Conservation (phyloP, 1,140 invertebrate genomes). For the Notospermus geniculatus region DNA sequence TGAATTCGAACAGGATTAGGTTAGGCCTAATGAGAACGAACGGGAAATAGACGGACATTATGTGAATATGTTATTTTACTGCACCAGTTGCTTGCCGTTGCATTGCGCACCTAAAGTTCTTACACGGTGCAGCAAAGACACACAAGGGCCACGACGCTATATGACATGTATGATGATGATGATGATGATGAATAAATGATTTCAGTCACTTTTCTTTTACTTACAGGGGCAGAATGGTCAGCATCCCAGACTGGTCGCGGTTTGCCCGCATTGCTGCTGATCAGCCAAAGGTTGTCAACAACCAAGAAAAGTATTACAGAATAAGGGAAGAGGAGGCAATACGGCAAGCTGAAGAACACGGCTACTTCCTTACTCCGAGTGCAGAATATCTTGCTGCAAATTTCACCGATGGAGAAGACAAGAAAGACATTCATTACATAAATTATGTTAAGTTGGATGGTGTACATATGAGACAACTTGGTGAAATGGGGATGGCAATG, state of each 20-base stretch:
- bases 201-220: too few species aligned
- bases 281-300: slow-evolving; percentile 23
- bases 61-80: too few species aligned
- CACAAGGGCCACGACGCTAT: too few species aligned
- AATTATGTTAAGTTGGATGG: slow-evolving; percentile 32
- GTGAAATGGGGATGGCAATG: slow-evolving; percentile 39
- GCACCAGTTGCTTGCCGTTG: too few species aligned
- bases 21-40: too few species aligned
- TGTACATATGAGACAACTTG: slow-evolving; percentile 41
- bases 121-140: too few species aligned
- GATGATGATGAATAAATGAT: too few species aligned
- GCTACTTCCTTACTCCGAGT: slow-evolving; percentile 41
- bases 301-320: slow-evolving; percentile 37
- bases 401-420: slow-evolving; percentile 16
- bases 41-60: too few species aligned
- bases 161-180: too few species aligned
- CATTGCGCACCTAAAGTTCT: too few species aligned
- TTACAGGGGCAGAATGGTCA: slow-evolving; percentile 37
- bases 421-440: slow-evolving; percentile 15
- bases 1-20: too few species aligned
- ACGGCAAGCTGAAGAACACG: slow-evolving; percentile 37
- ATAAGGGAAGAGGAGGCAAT: slow-evolving; percentile 39
- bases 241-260: slow-evolving; percentile 50
- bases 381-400: slow-evolving; percentile 29
- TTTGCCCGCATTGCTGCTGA: slow-evolving; percentile 28